Evolutionary conservation across 2,113 vertebrate genomes (phyloP).

Genomic region (Strigops habroptila): DNA sequence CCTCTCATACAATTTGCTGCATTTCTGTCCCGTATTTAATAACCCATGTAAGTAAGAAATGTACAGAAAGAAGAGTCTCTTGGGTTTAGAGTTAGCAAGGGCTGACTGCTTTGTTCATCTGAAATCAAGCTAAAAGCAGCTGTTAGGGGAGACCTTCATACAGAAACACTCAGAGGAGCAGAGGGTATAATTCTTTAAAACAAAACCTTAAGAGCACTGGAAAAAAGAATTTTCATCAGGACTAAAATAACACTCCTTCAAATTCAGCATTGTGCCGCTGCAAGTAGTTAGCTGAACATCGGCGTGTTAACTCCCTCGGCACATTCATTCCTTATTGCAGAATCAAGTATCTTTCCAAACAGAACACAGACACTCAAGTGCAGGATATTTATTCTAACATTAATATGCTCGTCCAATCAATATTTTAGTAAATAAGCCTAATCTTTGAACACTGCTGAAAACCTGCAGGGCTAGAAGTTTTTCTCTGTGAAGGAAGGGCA

Average conservation of each 20-base stretch:
- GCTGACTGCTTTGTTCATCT: conserved; percentile 36
- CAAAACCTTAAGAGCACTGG: background rate
- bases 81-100: conserved; percentile 9
- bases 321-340: background rate
- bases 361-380: background rate
- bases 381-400: background rate
- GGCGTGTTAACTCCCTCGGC: background rate
- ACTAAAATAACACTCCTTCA: background rate
- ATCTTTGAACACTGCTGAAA: background rate
- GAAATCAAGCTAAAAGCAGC: conserved; percentile 35
- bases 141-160: background rate
- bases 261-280: background rate
- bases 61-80: conserved; percentile 10
- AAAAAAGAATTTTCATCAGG: background rate
- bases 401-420: background rate
- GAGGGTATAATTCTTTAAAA: background rate
- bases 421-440: background rate
- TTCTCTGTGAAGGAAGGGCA: background rate
- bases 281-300: background rate
- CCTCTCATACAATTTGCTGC: background rate
- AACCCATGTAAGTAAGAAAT: conserved; percentile 34
- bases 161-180: background rate
- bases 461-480: background rate
- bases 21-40: conserved; percentile 43
- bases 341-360: background rate